Base-by-base conservation (phyloP, 2,888 invertebrate genomes). In the Lochmaea crataegi region DNA sequence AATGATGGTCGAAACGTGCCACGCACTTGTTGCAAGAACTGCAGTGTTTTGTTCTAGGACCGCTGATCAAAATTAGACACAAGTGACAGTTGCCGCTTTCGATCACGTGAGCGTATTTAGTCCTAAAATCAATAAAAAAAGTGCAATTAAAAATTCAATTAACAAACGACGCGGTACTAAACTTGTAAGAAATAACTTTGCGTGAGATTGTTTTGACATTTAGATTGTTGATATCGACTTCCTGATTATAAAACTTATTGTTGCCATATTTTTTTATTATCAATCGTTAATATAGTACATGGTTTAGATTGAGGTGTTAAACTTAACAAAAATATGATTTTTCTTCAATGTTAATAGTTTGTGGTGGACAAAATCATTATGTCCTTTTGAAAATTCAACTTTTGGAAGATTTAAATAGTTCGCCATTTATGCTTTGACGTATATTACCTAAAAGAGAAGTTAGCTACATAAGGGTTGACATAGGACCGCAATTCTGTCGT, bases 21-120 rank as follows among this genome's bases (percentile, higher is more conserved):
- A 99, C 95, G 87, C 99, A 99, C 90, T 99, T 99, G 89, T 99
- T 99, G 88, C 99, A 99, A 79, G 96, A 91, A 82, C 96, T 94
- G 86, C 99, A 99, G 86, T 99, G 99, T 86, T 99, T 99, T 12
- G 96, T 96, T 76, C 93, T 90, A 66, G 90, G 90, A 74, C 92
- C 91, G 74, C 91, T 78, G 58, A 80, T 94, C 76, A 91, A 89
- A 80, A 96, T 93, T 83, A 95, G 94, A 88, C 98, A 98, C 82
- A 98, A 89, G 84, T 98, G 96, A 85, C 98, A 98, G 74, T 95
- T 91, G 68, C 97, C 96, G 88, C 96, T 94, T 88, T 98, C 97
- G 84, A 98, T 98, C 75, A 97, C 98, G 89, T 98, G 98, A 58
- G 92, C 90, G 89, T 98, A 96, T 81, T 94, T 92, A 32, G 89